phyloP scores from a whole-genome alignment of 2,113 vertebrate genomes.

The Phodopus roborovskii region DNA sequence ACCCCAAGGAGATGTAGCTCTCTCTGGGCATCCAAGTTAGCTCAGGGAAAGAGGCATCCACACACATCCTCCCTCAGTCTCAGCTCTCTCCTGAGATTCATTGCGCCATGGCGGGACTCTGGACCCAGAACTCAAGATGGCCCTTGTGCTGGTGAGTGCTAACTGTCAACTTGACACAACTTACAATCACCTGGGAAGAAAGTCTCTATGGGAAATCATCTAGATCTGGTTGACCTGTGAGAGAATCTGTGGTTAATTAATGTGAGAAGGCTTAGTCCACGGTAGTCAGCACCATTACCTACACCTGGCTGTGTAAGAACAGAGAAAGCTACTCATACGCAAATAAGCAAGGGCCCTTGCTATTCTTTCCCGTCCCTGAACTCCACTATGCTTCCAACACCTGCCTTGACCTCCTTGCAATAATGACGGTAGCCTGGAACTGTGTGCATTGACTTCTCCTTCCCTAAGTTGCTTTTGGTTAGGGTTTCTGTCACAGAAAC shows the following conservation, averaged over 20 bases:
- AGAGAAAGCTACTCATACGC: too few relatives aligned
- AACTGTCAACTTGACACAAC: neutral
- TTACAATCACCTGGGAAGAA: neutral
- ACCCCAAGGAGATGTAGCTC: neutral
- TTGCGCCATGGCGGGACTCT: neutral
- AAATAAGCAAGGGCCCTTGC: neutral
- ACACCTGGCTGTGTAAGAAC: neutral
- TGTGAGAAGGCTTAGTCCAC: too few relatives aligned
- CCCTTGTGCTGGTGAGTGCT: neutral
- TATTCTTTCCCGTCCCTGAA: neutral
- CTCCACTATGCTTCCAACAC: neutral
- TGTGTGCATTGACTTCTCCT: too few relatives aligned
- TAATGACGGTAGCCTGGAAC: too few relatives aligned
- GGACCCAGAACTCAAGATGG: neutral
- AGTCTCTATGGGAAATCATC: too few relatives aligned
- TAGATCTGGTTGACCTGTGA: neutral
- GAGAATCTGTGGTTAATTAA: neutral
- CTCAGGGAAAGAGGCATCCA: too few relatives aligned
- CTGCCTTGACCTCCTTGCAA: neutral
- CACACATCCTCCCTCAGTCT: rapidly evolving
- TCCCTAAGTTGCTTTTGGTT: neutral
- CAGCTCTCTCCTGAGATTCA: neutral
- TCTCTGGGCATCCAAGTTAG: rapidly evolving
- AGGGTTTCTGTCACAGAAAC: neutral
- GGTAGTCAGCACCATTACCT: neutral